phyloP scores from a whole-genome alignment of 2,113 vertebrate genomes.

The Cyprinodon brontotheroides region DNA sequence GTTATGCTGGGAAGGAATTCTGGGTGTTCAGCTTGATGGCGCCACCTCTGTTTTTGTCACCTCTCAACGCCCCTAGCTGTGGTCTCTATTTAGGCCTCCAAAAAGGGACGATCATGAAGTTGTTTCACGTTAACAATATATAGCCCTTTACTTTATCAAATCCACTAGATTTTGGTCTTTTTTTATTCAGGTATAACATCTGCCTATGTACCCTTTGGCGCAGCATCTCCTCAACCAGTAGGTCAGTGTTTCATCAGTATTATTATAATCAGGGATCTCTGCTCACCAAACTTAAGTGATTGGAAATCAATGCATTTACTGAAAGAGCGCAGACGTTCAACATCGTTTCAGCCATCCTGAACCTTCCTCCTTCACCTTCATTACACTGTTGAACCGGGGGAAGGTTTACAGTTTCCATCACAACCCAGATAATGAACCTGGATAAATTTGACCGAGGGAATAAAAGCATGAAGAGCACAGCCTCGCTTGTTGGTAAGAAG shows the following conservation, averaged over 20 bases:
- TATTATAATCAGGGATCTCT: constrained; percentile 1
- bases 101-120: too few species aligned
- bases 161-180: background rate
- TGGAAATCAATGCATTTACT: constrained; percentile 20
- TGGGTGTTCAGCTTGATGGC: too few species aligned
- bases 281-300: constrained; percentile 4
- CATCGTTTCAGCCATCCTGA: background rate
- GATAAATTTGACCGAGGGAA: background rate
- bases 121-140: too few species aligned
- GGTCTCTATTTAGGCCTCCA: too few species aligned
- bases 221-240: background rate
- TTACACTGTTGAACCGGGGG: background rate
- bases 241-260: constrained; percentile 10
- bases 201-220: background rate
- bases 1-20: too few species aligned
- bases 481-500: background rate
- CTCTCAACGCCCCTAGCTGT: too few species aligned
- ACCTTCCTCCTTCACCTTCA: background rate
- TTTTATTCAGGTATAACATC: background rate
- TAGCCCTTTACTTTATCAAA: too few species aligned
- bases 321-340: constrained; percentile 2
- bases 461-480: background rate
- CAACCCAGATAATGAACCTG: background rate
- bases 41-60: too few species aligned
- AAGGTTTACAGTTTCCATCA: background rate